phyloP scores from a whole-genome alignment of 2,888 invertebrate genomes.

The Allacma fusca region DNA sequence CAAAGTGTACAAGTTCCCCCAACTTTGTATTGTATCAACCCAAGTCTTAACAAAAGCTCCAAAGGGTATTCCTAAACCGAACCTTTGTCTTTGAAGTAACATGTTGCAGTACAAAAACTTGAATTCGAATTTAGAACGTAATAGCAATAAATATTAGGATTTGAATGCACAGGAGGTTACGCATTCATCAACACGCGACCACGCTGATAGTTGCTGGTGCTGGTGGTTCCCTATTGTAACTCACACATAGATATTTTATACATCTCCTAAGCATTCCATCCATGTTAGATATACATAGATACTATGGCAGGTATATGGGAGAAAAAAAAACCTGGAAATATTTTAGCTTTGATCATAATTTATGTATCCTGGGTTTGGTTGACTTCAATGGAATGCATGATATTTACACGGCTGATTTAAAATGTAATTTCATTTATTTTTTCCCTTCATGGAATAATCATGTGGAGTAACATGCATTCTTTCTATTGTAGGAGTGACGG shows the following conservation, averaged over 20 bases:
- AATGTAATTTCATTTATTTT: constrained; percentile 16
- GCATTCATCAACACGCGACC: constrained; percentile 16
- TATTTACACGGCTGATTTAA: constrained; percentile 16
- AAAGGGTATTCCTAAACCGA: background rate
- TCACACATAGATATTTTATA: too few relatives aligned
- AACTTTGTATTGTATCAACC: too few relatives aligned
- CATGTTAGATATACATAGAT: background rate
- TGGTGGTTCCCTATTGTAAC: background rate
- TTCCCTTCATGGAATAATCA: background rate
- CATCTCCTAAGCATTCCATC: too few relatives aligned
- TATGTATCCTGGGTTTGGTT: constrained; percentile 16
- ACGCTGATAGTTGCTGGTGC: constrained; percentile 12
- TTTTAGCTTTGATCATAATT: constrained; percentile 12
- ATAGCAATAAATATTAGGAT: constrained; percentile 3
- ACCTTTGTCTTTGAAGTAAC: background rate
- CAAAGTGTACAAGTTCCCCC: too few relatives aligned
- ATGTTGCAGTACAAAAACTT: background rate
- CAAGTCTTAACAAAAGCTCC: too few relatives aligned
- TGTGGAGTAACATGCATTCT: background rate
- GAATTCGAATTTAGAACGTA: constrained; percentile 5
- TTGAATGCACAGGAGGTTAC: constrained; percentile 16
- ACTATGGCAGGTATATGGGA: background rate
- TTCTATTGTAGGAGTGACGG: background rate
- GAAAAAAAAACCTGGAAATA: background rate
- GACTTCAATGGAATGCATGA: constrained; percentile 8